Conservation (phyloP, 2,113 vertebrate genomes). For the Spea multiplicata region DNA sequence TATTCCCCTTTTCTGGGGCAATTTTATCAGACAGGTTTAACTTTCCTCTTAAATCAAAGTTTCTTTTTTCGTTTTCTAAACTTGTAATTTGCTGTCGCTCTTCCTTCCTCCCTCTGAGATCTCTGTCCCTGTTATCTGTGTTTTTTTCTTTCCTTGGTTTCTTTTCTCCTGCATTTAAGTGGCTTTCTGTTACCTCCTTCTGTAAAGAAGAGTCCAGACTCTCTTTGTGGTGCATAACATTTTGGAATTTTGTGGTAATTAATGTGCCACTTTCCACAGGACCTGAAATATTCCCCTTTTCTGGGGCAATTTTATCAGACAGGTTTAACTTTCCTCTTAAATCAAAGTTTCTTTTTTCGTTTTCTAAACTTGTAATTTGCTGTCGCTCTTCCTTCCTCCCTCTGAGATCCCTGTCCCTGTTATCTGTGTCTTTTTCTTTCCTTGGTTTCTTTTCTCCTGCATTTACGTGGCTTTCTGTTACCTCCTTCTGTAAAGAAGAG, state of each 20-base stretch:
- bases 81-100: conserved; percentile 45
- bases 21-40: conserved; percentile 47
- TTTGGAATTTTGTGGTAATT: conserved; percentile 18
- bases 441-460: conserved; percentile 62
- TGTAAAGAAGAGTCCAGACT: conserved; percentile 20
- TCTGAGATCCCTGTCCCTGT: conserved; percentile 52
- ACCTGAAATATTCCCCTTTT: conserved; percentile 57
- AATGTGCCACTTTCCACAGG: conserved; percentile 59
- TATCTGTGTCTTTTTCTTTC: conserved; percentile 58
- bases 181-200: conserved; percentile 51
- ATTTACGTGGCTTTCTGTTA: conserved; percentile 51
- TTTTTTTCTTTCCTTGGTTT: conserved; percentile 63
- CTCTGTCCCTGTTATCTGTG: conserved; percentile 51
- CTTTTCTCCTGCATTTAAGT: conserved; percentile 57
- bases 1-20: conserved; percentile 51
- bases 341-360: conserved; percentile 14
- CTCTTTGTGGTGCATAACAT: conserved; percentile 55
- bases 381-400: conserved; percentile 55
- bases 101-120: conserved; percentile 58
- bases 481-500: conserved; percentile 32
- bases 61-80: conserved; percentile 50
- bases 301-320: conserved; percentile 38
- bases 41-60: conserved; percentile 49
- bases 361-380: conserved; percentile 35
- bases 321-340: too few relatives aligned